These are phyloP conservation scores for Papilio demoleus DNA, from an alignment of 2,888 invertebrate genomes.

Conservation along the genomic window DNA sequence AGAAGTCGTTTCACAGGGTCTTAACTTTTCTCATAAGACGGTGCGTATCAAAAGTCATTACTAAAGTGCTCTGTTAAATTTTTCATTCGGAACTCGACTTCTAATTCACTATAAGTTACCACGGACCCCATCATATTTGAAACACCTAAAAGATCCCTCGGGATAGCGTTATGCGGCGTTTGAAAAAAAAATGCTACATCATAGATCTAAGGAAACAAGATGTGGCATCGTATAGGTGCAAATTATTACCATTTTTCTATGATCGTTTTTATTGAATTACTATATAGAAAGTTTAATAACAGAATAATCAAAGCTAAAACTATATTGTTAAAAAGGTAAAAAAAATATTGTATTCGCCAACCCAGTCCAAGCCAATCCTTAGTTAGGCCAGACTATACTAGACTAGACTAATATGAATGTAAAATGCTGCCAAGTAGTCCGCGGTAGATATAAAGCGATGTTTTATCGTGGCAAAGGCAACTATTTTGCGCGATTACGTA, in stretches of 20 bases:
- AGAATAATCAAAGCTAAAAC: too few relatives aligned
- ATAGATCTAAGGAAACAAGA: conserved; percentile 2
- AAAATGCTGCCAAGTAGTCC: too few relatives aligned
- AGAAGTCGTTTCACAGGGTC: not conserved
- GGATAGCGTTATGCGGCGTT: conserved; percentile 21
- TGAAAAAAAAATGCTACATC: conserved; percentile 20
- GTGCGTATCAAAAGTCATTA: conserved; percentile 37
- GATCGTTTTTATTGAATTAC: not conserved
- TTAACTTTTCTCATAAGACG: conserved; percentile 37
- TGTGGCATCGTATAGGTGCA: not conserved
- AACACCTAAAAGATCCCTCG: conserved; percentile 34
- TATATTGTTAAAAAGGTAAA: too few relatives aligned
- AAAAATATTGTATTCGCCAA: too few relatives aligned
- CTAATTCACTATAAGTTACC: conserved; percentile 38
- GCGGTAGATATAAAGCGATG: too few relatives aligned
- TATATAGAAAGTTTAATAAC: too few relatives aligned
- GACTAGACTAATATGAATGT: too few relatives aligned
- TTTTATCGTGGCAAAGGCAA: too few relatives aligned
- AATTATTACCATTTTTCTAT: not conserved
- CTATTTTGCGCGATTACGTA: too few relatives aligned
- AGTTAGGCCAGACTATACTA: too few relatives aligned
- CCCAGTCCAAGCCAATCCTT: too few relatives aligned
- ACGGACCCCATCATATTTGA: conserved; percentile 35
- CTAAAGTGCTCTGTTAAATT: conserved; percentile 37
- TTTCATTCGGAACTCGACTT: conserved; percentile 30